These are phyloP conservation scores for Tylochromis polylepis DNA, from an alignment of 2,113 vertebrate genomes.

Conservation along the genomic window DNA sequence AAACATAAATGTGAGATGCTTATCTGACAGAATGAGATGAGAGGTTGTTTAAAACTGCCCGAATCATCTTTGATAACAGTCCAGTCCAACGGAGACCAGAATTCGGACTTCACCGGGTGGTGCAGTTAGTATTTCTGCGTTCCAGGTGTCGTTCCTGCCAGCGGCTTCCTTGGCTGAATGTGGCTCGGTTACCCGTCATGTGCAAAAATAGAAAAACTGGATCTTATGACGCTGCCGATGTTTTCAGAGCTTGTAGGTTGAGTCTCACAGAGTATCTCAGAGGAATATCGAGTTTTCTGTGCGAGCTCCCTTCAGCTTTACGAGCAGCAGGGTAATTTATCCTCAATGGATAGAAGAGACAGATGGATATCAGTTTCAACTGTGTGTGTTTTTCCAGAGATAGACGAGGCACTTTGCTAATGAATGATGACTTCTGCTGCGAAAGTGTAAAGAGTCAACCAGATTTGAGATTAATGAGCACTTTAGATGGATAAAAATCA, in stretches of 20 bases:
- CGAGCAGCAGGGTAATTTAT: neutral
- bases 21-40: neutral
- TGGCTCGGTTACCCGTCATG: constrained; percentile 11
- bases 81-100: neutral
- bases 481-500: neutral
- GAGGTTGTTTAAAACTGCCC: neutral
- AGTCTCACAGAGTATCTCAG: neutral
- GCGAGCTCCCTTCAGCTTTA: neutral
- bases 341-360: neutral
- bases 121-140: neutral
- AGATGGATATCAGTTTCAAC: neutral
- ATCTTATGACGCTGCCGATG: neutral
- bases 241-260: neutral
- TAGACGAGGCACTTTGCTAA: neutral
- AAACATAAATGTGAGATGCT: neutral
- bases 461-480: neutral
- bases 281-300: constrained; percentile 34
- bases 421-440: neutral
- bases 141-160: constrained; percentile 5
- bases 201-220: constrained; percentile 43
- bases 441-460: neutral
- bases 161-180: neutral
- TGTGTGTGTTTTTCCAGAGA: neutral
- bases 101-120: accelerated
- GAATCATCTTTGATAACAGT: neutral